Base-by-base conservation (phyloP, 2,797 vertebrate genomes). In the Peromyscus eremicus region DNA sequence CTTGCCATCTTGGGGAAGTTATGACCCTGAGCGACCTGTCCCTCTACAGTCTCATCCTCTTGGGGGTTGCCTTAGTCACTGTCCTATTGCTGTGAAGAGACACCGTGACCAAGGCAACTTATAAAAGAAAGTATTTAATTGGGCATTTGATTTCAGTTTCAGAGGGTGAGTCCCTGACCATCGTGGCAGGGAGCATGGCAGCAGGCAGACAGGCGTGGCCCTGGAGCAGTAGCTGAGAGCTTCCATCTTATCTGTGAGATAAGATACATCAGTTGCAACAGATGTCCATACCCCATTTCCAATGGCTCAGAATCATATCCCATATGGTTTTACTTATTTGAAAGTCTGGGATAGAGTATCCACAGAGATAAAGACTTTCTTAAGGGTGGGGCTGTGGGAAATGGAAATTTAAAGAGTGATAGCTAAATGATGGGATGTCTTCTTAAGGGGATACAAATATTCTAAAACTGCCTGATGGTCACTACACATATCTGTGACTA, bases 381-480 rank as follows among this genome's bases (percentile, higher is more conserved):
- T 70, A 62, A 43, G 25, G 40, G 16, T 29, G 13, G 32, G 19
- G 70, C 2, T 25, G 13, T 16, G 0, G 16, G 2, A 6, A 49
- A 40, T 34, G 21, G 80, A 43, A 91, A 27, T 4, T 19, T 52
- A 21, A 10, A 6, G n/a, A n/a, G 4, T n/a, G 10, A 86, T 37
- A 75, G 14, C 43, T 88, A 85, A 89, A 55, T 49, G 46, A 32
- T 10, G 25, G 29, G 27, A 25, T 77, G 62, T 88, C 25, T 37
- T 79, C 70, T n/a, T 62, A 6, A 85, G 10, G 32, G 23, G n/a
- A 79, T 43, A 57, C 84, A 94, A 85, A n/a, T 40, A 1, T 71
- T 91, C 79, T 82, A 52, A 94, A 96, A 68, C 84, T 73, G 37
- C 75, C 66, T 87, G 75, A 76, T 73, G 13, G 29, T 71, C 17